Conservation (phyloP, 92 coral and sea anemone species). For the Palythoa grandis region DNA sequence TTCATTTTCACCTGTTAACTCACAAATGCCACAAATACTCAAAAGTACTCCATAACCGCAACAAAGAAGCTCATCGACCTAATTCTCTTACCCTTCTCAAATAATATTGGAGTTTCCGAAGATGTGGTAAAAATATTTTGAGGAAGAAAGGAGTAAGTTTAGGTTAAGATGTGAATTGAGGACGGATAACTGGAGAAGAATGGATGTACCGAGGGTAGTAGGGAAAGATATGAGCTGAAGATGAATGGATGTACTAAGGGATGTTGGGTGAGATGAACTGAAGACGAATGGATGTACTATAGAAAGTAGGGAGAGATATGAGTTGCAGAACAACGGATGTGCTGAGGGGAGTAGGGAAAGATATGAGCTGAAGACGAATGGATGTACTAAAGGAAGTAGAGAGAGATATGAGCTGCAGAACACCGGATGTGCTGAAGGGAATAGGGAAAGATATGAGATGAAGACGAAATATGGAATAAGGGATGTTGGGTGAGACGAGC, state of each 20-base stretch:
- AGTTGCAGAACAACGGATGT: background rate
- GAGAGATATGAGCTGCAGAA: background rate
- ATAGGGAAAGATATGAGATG: no score
- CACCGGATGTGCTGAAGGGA: background rate
- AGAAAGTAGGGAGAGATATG: background rate
- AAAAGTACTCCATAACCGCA: no score
- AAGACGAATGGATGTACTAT: background rate
- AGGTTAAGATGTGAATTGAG: background rate
- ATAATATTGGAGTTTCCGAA: background rate
- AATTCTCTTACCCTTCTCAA: no score
- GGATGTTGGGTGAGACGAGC: background rate
- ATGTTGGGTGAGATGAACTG: background rate
- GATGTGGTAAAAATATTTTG: background rate
- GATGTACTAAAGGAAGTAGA: background rate
- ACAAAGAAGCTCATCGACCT: no score
- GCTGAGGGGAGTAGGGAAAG: background rate
- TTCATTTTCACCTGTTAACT: no score
- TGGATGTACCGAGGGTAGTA: background rate
- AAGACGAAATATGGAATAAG: background rate
- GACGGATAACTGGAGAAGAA: background rate
- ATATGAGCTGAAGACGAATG: background rate
- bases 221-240: no score
- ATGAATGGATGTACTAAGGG: background rate
- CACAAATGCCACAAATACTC: no score
- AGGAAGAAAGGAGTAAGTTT: background rate